Base-by-base conservation (phyloP, 2,888 invertebrate species). In the Parnassius orleans region DNA sequence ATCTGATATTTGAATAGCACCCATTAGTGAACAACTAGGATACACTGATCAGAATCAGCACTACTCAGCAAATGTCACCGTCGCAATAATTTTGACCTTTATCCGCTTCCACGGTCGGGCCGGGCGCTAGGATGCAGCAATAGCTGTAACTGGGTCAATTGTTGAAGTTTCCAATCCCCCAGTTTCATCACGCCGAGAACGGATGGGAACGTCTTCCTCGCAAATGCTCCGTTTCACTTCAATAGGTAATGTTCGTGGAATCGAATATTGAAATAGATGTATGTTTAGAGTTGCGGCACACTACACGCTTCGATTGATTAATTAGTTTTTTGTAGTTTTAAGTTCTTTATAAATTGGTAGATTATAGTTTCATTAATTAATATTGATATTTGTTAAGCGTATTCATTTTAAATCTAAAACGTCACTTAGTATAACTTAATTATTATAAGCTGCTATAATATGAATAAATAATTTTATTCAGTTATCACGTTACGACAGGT, bases 181-280 rank as follows among this genome's bases (percentile, higher is more conserved):
- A 7, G 61, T 65, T 68, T 65, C 67, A 63, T 64, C 63, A 66
- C 61, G 62, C 24, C 58, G 58, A 48, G 54, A 59, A 61, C 50
- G 65, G 67, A 62, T 68, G 61, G 59, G 55, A 46, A 44, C 62
- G 64, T 68, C 64, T 69, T 68, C 67, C 71, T 69, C 41, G 53
- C 64, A 60, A 69, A 68, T 61, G 57, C 64, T 61, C 48, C 66
- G 68, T 68, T 70, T 70, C 69, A 69, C 68, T 67, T 59, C 59
- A 65, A 64, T 57, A 51, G 19, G 41, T 57, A 57, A 47, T 41
- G 41, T 51, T 56, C 19, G 47, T 44, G 43, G 43, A 54, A 55
- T 50, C 9, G 33, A 52, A 52, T 48, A 51, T 50, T 3, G 33
- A 52, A 52, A 50, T 43, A 10, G 42, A 41, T 10, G 9, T 44